A percentile compares a stretch with the other conserved stretches of the same genome.
Conservation (phyloP, 2,113 vertebrate species). For the Ameiurus melas region DNA sequence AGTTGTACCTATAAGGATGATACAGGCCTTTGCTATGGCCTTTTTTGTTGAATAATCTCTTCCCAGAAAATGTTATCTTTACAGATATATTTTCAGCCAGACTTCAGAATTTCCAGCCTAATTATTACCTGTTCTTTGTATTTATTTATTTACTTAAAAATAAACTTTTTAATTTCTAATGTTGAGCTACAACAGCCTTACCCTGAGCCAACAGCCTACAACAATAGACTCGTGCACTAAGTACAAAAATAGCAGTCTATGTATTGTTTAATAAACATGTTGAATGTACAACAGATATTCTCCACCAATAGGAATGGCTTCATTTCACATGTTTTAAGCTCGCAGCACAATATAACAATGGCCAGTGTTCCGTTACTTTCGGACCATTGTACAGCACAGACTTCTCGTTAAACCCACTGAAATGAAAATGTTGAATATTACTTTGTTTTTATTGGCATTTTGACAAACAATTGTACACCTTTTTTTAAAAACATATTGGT, state of each 20-base stretch:
- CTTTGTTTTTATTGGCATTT: constrained; percentile 4
- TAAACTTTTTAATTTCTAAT: no score
- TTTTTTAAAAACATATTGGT: background rate
- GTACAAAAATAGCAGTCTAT: background rate
- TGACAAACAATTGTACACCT: constrained; percentile 13
- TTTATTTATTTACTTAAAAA: no score
- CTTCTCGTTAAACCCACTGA: background rate
- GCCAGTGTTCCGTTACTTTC: background rate
- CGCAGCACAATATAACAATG: no score
- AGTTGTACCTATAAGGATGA: no score
- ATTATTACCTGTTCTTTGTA: no score
- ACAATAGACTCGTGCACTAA: background rate
- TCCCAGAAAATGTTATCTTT: no score
- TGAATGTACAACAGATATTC: background rate
- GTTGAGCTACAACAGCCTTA: background rate
- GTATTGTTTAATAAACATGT: background rate
- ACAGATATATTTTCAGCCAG: no score
- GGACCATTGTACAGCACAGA: background rate
- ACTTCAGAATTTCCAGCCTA: no score
- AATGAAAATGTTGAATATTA: background rate
- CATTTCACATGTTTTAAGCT: background rate
- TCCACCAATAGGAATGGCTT: background rate
- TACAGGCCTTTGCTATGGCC: no score
- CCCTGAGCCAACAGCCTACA: no score
- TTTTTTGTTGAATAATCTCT: no score